Evolutionary conservation across 2,113 vertebrate genomes (phyloP).

Genomic region (Todiramphus saurophagus): DNA sequence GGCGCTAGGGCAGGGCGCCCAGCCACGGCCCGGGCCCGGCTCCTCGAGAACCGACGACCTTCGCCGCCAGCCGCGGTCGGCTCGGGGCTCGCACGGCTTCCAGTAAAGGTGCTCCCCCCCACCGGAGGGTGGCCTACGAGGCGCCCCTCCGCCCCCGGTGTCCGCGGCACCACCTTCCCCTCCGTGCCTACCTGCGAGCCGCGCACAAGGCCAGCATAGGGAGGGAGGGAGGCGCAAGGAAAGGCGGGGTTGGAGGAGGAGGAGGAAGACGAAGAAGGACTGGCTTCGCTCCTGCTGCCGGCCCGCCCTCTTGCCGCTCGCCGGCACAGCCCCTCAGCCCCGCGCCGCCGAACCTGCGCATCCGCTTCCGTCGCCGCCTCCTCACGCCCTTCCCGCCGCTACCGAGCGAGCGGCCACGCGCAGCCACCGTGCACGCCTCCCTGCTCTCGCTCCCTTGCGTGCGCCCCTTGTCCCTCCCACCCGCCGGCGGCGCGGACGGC

Average conservation of each 20-base stretch:
- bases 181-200: background rate
- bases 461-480: background rate
- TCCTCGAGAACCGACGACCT: accelerated
- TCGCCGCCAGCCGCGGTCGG: accelerated
- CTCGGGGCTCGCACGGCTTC: no score
- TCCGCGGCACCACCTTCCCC: background rate
- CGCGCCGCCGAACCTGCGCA: background rate
- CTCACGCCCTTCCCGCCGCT: background rate
- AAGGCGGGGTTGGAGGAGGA: background rate
- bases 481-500: background rate
- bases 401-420: background rate
- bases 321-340: background rate
- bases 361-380: background rate
- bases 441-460: no score
- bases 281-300: background rate
- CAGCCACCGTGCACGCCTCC: background rate
- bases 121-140: background rate
- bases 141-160: background rate
- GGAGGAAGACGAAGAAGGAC: no score
- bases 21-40: background rate
- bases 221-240: background rate
- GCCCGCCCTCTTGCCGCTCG: background rate
- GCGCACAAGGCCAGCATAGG: background rate
- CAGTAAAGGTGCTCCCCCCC: background rate
- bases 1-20: no score